phyloP scores from a whole-genome alignment of 2,797 vertebrate genomes.

The Geotria australis region DNA sequence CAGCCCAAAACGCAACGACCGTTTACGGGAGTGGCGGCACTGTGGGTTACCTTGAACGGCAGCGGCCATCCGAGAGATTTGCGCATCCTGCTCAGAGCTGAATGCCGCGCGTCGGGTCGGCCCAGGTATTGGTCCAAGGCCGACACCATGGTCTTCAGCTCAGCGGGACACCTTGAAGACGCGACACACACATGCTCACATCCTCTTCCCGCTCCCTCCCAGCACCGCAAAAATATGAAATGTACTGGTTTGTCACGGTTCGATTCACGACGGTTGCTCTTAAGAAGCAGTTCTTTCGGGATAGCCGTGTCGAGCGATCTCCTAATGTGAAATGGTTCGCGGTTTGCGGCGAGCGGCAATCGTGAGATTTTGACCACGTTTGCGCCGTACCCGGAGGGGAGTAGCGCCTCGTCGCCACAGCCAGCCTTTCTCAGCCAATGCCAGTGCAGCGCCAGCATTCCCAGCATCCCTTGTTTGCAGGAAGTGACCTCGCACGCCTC shows the following conservation, averaged over 20 bases:
- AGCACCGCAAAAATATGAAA: too few species aligned
- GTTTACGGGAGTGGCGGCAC: neutral
- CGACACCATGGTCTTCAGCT: neutral
- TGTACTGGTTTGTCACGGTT: too few species aligned
- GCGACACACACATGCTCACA: too few species aligned
- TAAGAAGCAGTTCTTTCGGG: too few species aligned
- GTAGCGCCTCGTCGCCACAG: neutral
- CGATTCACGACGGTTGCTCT: too few species aligned
- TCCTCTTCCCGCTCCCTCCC: too few species aligned
- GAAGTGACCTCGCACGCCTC: conserved; percentile 24
- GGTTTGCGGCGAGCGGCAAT: too few species aligned
- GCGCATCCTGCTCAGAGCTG: conserved; percentile 44
- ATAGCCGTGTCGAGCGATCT: too few species aligned
- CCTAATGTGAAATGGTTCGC: too few species aligned
- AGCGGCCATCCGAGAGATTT: conserved; percentile 51
- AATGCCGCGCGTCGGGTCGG: conserved; percentile 15
- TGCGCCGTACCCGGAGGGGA: neutral
- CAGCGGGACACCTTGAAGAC: neutral
- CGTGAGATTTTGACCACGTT: too few species aligned
- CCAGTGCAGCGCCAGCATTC: conserved; percentile 69
- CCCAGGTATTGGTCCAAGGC: conserved; percentile 48
- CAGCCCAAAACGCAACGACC: too few species aligned
- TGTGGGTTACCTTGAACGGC: conserved; percentile 63
- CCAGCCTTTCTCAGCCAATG: conserved; percentile 65
- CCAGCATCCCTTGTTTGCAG: conserved; percentile 30